These are phyloP conservation scores for Ichneumoninae sp. DNA, from an alignment of 2,888 invertebrate genomes.

Conservation along the genomic window DNA sequence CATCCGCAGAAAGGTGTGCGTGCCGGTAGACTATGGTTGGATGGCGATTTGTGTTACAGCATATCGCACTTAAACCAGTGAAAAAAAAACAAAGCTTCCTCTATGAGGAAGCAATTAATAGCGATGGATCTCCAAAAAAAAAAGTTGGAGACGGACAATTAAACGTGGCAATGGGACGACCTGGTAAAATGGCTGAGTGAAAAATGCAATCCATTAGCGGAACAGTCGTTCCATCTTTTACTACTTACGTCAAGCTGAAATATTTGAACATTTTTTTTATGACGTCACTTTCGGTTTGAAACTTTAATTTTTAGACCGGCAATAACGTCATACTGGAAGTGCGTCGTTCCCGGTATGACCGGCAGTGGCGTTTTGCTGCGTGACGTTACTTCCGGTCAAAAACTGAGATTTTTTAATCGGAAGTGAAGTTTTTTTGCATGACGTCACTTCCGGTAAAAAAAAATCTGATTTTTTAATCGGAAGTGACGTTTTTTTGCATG, in stretches of 20 bases:
- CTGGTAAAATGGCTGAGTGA: not conserved
- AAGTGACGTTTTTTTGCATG: no score
- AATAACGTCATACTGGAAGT: no score
- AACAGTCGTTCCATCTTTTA: not conserved
- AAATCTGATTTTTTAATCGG: no score
- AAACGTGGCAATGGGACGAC: not conserved
- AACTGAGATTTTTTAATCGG: no score
- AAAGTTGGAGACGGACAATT: not conserved
- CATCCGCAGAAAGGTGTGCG: not conserved
- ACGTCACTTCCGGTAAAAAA: no score
- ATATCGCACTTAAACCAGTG: not conserved
- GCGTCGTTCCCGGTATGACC: no score
- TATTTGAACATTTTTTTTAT: not conserved
- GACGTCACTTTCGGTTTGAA: no score
- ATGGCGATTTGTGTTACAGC: not conserved
- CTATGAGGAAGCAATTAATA: no score
- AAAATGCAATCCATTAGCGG: conserved; percentile 7
- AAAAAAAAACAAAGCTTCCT: not conserved
- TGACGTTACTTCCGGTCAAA: no score
- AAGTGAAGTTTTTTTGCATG: no score
- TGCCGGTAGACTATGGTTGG: not conserved
- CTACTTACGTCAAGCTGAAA: not conserved
- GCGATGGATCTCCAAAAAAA: not conserved
- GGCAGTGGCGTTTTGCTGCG: no score
- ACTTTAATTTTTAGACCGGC: no score